Conservation (phyloP, 2,113 vertebrate genomes). For the Trematomus loennbergii region DNA sequence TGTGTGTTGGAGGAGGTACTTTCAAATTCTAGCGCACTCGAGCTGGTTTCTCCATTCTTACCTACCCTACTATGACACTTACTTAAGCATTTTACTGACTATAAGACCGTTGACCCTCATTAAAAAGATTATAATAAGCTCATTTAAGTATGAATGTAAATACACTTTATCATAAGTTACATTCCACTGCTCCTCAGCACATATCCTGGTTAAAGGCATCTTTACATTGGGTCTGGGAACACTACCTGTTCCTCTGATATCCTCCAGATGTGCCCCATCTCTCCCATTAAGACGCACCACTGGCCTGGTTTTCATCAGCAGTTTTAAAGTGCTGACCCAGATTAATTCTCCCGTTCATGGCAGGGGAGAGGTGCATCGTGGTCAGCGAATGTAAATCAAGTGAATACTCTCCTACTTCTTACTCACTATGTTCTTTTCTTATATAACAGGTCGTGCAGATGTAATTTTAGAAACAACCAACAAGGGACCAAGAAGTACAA, state of each 20-base stretch:
- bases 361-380: conserved; percentile 6
- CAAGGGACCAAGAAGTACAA: neutral
- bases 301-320: conserved; percentile 52
- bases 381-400: conserved; percentile 18
- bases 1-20: no score
- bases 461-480: neutral
- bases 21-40: no score
- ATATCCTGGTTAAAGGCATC: neutral
- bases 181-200: neutral
- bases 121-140: no score
- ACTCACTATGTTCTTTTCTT: neutral
- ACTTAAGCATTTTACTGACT: no score
- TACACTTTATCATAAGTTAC: neutral
- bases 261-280: conserved; percentile 60
- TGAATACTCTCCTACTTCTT: neutral
- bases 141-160: no score
- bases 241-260: conserved; percentile 52
- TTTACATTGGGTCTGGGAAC: conserved; percentile 22
- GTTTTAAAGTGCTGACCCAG: conserved; percentile 19
- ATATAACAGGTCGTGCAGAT: neutral
- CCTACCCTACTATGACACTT: no score
- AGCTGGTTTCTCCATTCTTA: no score
- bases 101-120: no score
- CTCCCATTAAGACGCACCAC: conserved; percentile 32
- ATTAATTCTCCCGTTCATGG: conserved; percentile 20